Evolutionary conservation across 2,797 vertebrate genomes (phyloP).

Genomic region (Lepilemur ruficaudatus): DNA sequence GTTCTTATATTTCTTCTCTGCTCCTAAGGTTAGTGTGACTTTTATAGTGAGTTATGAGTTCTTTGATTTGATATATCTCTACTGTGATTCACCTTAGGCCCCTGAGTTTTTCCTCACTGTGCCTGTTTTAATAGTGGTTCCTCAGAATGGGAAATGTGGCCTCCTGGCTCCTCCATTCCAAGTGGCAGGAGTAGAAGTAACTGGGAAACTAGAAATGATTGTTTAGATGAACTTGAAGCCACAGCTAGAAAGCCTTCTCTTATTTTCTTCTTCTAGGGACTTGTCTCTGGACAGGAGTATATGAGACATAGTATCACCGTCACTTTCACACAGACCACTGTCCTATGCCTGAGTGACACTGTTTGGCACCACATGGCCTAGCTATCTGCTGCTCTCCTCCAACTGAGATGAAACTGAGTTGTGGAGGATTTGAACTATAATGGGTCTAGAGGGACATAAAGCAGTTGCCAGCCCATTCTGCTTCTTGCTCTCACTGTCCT

Average conservation of each 20-base stretch:
- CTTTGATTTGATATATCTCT: neutral
- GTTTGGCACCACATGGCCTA: neutral
- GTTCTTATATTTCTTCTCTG: neutral
- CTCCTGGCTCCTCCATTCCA: neutral
- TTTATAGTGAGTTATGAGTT: neutral
- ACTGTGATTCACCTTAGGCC: neutral
- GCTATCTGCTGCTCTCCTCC: neutral
- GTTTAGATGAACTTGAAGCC: neutral
- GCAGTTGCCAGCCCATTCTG: neutral
- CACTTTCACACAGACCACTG: neutral
- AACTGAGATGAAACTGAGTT: neutral
- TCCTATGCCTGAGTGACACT: neutral
- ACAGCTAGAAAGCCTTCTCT: constrained; percentile 7
- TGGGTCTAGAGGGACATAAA: neutral
- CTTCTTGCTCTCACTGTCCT: neutral
- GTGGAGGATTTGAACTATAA: neutral
- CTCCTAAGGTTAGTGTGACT: neutral
- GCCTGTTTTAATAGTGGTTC: neutral
- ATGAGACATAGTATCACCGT: neutral
- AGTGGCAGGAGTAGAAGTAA: neutral
- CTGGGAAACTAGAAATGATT: neutral
- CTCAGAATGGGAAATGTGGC: neutral
- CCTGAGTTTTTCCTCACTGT: neutral
- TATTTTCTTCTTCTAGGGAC: neutral
- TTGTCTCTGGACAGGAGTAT: neutral